Conservation (phyloP, 2,888 invertebrate species). For the Agriopis marginaria region DNA sequence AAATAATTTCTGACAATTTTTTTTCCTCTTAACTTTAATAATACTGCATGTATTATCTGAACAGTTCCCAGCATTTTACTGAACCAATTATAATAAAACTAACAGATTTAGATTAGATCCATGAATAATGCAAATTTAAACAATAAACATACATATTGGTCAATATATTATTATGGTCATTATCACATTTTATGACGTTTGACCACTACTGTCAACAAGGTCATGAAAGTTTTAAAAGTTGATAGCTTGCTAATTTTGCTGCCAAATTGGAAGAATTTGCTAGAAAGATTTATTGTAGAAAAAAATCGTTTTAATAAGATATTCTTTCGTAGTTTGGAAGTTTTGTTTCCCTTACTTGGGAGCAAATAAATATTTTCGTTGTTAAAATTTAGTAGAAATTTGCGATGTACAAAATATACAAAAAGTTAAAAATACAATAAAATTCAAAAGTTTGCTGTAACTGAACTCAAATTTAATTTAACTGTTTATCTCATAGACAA, state of each 20-base stretch:
- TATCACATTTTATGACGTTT: constrained; percentile 17
- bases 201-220: constrained; percentile 14
- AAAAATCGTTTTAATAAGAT: background rate
- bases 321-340: no score
- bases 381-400: no score
- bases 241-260: constrained; percentile 21
- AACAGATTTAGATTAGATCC: constrained; percentile 14
- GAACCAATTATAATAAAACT: constrained; percentile 19
- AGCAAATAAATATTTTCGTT: no score
- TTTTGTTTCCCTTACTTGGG: no score
- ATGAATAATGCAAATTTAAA: constrained; percentile 19
- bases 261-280: constrained; percentile 17
- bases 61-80: background rate
- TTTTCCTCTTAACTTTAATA: background rate
- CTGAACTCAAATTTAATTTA: no score
- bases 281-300: constrained; percentile 1
- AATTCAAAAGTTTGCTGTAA: no score
- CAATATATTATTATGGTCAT: background rate
- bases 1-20: background rate
- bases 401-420: no score
- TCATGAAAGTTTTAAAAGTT: constrained; percentile 3
- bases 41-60: background rate
- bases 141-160: constrained; percentile 8
- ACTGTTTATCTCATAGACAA: no score
- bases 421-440: no score